A percentile compares a stretch with the other conserved stretches of the same genome.
phyloP scores from a whole-genome alignment of 2,113 vertebrate genomes.

The Periophthalmus modestus region DNA sequence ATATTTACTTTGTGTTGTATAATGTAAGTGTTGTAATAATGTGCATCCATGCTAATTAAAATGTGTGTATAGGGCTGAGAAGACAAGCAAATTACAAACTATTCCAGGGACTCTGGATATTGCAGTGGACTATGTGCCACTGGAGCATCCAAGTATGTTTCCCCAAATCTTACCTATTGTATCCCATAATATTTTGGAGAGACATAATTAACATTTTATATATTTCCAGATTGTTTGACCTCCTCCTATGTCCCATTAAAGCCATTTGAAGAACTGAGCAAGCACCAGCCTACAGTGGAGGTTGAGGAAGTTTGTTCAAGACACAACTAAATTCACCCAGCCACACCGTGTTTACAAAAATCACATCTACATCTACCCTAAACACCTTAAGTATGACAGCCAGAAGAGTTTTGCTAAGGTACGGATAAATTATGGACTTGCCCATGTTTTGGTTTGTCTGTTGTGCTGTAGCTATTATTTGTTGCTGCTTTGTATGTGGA shows the following conservation, averaged over 20 bases:
- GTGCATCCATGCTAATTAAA: neutral
- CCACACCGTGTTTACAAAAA: constrained; percentile 93
- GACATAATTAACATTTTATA: neutral
- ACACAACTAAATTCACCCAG: constrained; percentile 88
- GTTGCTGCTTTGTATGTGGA: neutral
- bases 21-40: neutral
- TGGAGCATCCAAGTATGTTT: constrained; percentile 93
- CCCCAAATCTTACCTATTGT: neutral
- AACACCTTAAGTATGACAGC: constrained; percentile 95
- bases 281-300: constrained; percentile 87
- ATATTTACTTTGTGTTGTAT: neutral
- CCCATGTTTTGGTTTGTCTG: constrained; percentile 14
- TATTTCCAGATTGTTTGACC: constrained; percentile 87
- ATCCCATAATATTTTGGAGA: neutral
- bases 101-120: constrained; percentile 93
- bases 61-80: constrained; percentile 83
- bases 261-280: constrained; percentile 85
- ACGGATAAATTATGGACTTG: constrained; percentile 12
- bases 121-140: constrained; percentile 85
- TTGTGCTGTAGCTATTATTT: neutral
- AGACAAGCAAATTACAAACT: constrained; percentile 92
- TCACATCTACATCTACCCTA: constrained; percentile 97
- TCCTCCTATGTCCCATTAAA: constrained; percentile 93
- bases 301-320: constrained; percentile 94
- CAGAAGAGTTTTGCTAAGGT: constrained; percentile 99